Evolutionary conservation across 2,797 vertebrate genomes (phyloP), one percentile per base, ranked within the genome.

Genomic region (Ispidina picta): DNA sequence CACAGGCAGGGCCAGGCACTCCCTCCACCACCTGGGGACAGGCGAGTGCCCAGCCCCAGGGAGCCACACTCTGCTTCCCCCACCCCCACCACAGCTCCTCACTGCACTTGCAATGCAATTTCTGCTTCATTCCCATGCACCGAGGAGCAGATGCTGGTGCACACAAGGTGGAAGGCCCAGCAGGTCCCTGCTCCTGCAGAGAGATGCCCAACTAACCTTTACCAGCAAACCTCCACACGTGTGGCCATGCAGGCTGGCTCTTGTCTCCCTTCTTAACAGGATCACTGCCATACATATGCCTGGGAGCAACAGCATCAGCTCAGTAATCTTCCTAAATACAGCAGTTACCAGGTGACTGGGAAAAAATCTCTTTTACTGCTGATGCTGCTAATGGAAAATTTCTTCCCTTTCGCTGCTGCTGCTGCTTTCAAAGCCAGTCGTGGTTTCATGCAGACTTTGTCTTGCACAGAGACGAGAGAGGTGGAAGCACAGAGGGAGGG

Each of bases 321-420:
- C 86, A 10, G 94, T 94, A 96, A 97, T 97, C 97, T 97, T 79
- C 95, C 96, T 95, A 97, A 97, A 97, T 79, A 94, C 95, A 95
- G 94, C 96, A 97, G 97, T 97, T 96, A 97, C 95, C 95, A 95
- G 95, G 96, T 96, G 96, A 96, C 97, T 96, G 93, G 96, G 88
- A 91, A 95, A 97, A 96, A 94, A 96, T 97, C 95, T 97, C 93
- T 96, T 92, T 93, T 96, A 96, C 96, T 97, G 97, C 96, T 97
- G 97, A 97, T 97, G 96, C 92, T 96, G 96, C 97, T 96, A 96
- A 97, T 96, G 96, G 96, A 96, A 97, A 97, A 95, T 88, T 95
- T 96, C 95, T 97, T 93, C 95, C 94, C 79, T 97, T 97, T 92
- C 17, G 64, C 91, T 66, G 94, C n/a, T 56, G 49, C 48, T 49